phyloP scores from a whole-genome alignment of 2,113 vertebrate genomes.

The Carassius carassius region DNA sequence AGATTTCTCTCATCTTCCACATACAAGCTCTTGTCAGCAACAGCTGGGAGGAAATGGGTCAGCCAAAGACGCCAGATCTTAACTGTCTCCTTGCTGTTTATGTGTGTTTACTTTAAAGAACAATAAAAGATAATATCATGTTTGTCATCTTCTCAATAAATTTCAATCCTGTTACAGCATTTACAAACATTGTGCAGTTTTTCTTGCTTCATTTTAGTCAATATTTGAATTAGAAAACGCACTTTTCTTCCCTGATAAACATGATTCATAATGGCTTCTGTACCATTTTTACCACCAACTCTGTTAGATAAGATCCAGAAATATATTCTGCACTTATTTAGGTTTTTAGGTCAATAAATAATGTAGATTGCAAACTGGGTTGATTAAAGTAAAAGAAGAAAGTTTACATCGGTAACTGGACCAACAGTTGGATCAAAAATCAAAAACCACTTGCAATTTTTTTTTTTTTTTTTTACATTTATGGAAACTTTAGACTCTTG shows the following conservation, averaged over 20 bases:
- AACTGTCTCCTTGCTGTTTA: background rate
- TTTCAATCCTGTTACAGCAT: background rate
- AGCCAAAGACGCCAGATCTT: background rate
- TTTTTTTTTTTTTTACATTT: too few relatives aligned
- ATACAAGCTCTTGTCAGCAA: background rate
- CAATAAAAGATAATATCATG: background rate
- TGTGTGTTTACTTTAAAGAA: slow-evolving; percentile 18
- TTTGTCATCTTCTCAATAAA: background rate
- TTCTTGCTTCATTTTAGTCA: background rate
- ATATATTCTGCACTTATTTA: background rate
- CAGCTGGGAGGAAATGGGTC: slow-evolving; percentile 27
- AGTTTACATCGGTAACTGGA: background rate
- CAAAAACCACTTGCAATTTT: background rate
- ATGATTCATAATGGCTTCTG: background rate
- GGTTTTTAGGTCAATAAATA: background rate
- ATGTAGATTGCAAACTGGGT: background rate
- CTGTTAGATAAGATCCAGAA: background rate
- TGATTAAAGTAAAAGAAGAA: background rate
- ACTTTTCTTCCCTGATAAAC: background rate
- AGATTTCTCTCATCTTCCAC: background rate
- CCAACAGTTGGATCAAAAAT: background rate
- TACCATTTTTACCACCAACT: too few relatives aligned
- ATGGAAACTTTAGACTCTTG: too few relatives aligned
- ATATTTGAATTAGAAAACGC: background rate
- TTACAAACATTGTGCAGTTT: background rate